Base-by-base conservation (phyloP, 2,797 vertebrate genomes). In the Parotocinclus haroldoi region DNA sequence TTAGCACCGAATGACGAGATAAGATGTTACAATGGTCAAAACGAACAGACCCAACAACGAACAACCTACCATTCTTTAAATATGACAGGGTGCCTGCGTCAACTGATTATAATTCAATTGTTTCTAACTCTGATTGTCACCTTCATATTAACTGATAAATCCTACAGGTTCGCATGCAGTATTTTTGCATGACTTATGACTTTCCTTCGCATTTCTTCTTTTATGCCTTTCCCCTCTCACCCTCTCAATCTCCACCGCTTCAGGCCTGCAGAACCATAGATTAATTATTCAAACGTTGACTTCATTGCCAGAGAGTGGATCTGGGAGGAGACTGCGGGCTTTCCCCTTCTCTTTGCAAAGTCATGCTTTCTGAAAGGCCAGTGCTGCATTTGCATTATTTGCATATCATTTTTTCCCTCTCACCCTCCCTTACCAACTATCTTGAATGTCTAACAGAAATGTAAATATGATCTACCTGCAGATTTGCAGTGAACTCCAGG, bases 401-500 rank as follows among this genome's bases (percentile, higher is more conserved):
- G 53, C 45, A 68, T 27, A 66, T 69, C 66, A 70, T 54, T 71
- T 50, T 74, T 71, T 63, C 58, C 53, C 74, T 61, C 44, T 74
- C 65, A 56, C 7, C 49, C 18, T 63, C 63, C 38, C 53, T 27
- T 63, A 68, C 51, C 38, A n/a, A 0, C 61, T 19, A 56, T 50
- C 69, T 59, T 42, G 54, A 39, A 62, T 44, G 64, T 68, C 78
- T 85, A 89, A 87, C 82, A 84, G 82, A 86, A 79, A 79, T 69
- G 63, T 77, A 72, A 85, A 80, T 66, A 76, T 79, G 84, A 70
- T 79, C 83, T 81, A 71, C 50, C 65, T 69, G 66, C 72, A 76
- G 75, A 88, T 87, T 80, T 82, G 83, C 70, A 79, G 63, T 78
- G 68, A 79, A 80, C 82, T 83, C 81, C 18, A 71, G 80, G 82